Evolutionary conservation across 2,797 vertebrate genomes (phyloP).

Genomic region (Phaenicophaeus curvirostris): DNA sequence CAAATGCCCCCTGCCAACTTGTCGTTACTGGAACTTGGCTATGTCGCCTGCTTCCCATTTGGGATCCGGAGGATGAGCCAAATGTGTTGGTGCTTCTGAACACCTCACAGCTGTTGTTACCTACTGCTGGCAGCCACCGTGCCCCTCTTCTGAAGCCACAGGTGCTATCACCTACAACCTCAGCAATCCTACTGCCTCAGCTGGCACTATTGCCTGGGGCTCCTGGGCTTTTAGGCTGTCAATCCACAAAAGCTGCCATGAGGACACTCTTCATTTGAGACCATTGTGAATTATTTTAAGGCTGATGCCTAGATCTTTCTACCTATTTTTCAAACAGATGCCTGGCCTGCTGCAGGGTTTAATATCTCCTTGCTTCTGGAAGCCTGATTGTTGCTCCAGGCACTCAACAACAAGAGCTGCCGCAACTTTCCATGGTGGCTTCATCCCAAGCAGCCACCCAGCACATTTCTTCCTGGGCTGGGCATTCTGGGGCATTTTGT

Average conservation of each 20-base stretch:
- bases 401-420: too few species aligned
- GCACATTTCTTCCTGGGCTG: background rate
- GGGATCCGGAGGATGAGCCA: background rate
- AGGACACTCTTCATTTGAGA: background rate
- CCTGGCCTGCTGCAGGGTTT: background rate
- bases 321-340: background rate
- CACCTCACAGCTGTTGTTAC: background rate
- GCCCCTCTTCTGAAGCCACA: background rate
- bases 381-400: background rate
- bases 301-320: background rate
- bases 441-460: background rate
- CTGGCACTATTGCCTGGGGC: background rate
- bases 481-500: background rate
- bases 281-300: background rate
- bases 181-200: background rate
- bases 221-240: background rate
- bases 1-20: background rate
- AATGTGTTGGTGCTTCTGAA: background rate
- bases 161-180: background rate
- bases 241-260: background rate
- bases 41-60: fast-evolving
- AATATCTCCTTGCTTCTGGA: background rate
- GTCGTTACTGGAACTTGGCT: background rate
- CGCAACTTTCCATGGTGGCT: background rate
- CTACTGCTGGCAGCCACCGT: fast-evolving